Evolutionary conservation across 2,797 vertebrate species (phyloP), one percentile per base, ranked within the genome.

Genomic region (Sphenodon punctatus): DNA sequence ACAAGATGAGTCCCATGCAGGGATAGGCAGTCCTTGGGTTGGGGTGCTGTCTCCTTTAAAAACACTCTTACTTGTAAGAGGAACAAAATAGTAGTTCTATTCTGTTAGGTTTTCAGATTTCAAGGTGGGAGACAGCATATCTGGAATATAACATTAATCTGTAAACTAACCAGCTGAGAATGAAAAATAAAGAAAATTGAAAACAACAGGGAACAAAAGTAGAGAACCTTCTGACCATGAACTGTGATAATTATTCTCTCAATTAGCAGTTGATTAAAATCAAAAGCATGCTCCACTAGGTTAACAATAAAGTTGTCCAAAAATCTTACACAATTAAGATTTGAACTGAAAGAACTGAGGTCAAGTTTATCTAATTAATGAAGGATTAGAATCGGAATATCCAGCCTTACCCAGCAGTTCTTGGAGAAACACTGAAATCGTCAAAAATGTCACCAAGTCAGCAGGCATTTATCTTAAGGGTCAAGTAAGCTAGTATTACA

Each of bases 51-150:
- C n/a, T n/a, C n/a, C n/a, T n/a, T n/a, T n/a, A n/a, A n/a, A n/a
- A n/a, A n/a, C n/a, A n/a, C n/a, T n/a, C n/a, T n/a, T n/a, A n/a
- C n/a, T n/a, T n/a, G n/a, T n/a, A n/a, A n/a, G n/a, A n/a, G n/a
- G n/a, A n/a, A n/a, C n/a, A n/a, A n/a, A n/a, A n/a, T n/a, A n/a
- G n/a, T n/a, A n/a, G n/a, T n/a, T n/a, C n/a, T n/a, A n/a, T n/a
- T n/a, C n/a, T n/a, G n/a, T 80, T 67, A 81, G 67, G 8, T 53
- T 84, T 76, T 70, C 34, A 82, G 51, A 75, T n/a, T 90, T 77
- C 27, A 82, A 63, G 32, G 20, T 73, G 10, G 14, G 22, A 77
- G 45, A 86, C 19, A 81, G 68, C 23, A 51, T 65, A 79, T 59
- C 32, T 70, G 45, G 32, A 84, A 82, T 82, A 80, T 55, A 78